Base-by-base conservation (phyloP, 2,797 vertebrate genomes). In the Sylvia borin region DNA sequence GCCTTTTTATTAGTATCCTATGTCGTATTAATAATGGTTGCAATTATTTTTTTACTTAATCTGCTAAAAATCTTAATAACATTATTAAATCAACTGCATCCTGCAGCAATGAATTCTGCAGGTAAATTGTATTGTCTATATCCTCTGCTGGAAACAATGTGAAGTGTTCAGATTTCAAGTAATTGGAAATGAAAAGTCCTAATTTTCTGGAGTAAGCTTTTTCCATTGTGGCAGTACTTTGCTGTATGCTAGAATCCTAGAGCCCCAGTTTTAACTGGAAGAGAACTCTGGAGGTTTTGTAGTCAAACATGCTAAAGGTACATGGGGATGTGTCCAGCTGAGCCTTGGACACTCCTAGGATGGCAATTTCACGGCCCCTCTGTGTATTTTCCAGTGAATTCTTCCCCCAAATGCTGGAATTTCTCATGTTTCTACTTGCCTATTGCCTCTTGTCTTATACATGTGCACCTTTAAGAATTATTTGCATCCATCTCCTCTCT, bases 11-110 rank as follows among this genome's bases (percentile, higher is more conserved):
- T 95, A 92, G 48, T 76, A 32, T 73, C 32, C 16, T 72, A 25
- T 81, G 34, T 48, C 67, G 43, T 31, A 40, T 87, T 93, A 86
- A 84, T 82, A 95, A 53, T 0, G 5, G 22, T 70, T 84, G 51
- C 51, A 70, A 71, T 92, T 92, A 82, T 91, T 93, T 90, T 89
- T 91, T 54, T 94, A 51, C 42, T 47, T 85, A 58, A 70, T 82
- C 53, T 87, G 50, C 53, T 79, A 47, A 88, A 94, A 83, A 36
- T 67, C 34, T 61, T 93, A 95, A 88, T 91, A 72, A 43, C 38
- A 64, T 90, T 93, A 97, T 92, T 88, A 88, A 85, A 94, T 96
- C 61, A 71, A 43, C 85, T 79, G 67, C 84, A 92, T 95, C 92
- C 91, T 96, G 77, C 50, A 74, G 57, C 83, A 92, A 55, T 92